phyloP scores from a whole-genome alignment of 2,888 invertebrate species.

The Tenthredo amoena region DNA sequence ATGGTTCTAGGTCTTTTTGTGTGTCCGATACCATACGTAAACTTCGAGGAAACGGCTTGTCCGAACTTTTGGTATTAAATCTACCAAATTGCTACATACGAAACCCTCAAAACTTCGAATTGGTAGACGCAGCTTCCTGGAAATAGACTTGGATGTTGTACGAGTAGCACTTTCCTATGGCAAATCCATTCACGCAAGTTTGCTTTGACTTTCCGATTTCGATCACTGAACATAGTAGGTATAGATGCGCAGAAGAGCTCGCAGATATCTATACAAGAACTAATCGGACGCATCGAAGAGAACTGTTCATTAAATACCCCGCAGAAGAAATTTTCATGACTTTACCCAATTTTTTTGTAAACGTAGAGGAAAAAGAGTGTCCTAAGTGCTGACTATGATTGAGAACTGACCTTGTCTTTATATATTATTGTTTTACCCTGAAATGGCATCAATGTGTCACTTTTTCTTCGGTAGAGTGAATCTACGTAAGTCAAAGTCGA shows the following conservation, averaged over 20 bases:
- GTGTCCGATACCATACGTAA: constrained; percentile 22
- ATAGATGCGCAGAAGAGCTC: neutral
- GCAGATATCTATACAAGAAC: neutral
- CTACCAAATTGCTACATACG: constrained; percentile 25
- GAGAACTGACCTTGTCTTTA: no score
- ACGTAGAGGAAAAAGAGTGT: no score
- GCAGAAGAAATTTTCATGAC: no score
- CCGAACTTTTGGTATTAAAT: constrained; percentile 47
- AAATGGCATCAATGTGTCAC: no score
- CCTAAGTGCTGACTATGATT: no score
- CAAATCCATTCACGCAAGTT: constrained; percentile 20
- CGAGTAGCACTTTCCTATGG: neutral
- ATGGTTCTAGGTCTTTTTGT: constrained; percentile 35
- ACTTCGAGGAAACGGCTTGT: constrained; percentile 26
- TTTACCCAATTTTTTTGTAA: no score
- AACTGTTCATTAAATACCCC: neutral
- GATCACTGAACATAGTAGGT: neutral
- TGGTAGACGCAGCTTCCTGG: neutral
- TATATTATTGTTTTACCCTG: no score
- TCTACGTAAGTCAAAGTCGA: no score
- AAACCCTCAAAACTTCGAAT: constrained; percentile 25
- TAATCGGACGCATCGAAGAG: neutral
- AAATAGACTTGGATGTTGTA: constrained; percentile 15
- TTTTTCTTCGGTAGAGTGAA: no score
- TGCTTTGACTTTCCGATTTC: neutral